Percentiles rank a stretch among this genome's conserved stretches.
Evolutionary conservation across 2,797 vertebrate genomes (phyloP).

Genomic region (Babyrousa celebensis): DNA sequence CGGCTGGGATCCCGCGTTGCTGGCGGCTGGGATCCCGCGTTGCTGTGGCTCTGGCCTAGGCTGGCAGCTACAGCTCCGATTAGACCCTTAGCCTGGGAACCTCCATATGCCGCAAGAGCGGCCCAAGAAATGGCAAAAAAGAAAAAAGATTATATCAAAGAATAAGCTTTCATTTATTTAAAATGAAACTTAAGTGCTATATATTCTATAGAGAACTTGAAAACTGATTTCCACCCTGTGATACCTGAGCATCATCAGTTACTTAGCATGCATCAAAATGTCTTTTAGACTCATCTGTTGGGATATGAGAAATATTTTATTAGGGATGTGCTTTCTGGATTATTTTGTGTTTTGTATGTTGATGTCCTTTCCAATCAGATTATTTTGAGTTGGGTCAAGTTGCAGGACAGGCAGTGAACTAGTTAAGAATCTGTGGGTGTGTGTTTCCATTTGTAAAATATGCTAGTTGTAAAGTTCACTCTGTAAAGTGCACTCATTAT

Average conservation of each 20-base stretch:
- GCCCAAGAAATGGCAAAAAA: not conserved
- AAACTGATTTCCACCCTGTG: constrained; percentile 27
- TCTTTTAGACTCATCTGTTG: constrained; percentile 53
- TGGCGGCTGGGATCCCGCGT: too few species aligned
- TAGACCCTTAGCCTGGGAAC: too few species aligned
- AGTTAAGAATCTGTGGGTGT: constrained; percentile 2
- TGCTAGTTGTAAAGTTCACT: not conserved
- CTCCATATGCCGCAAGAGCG: too few species aligned
- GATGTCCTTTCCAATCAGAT: constrained; percentile 27
- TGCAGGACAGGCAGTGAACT: not conserved
- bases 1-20: too few species aligned
- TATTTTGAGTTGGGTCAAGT: constrained; percentile 64
- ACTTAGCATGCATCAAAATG: not conserved
- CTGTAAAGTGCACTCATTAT: constrained; percentile 32
- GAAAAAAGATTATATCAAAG: not conserved
- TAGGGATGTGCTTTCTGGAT: constrained; percentile 9
- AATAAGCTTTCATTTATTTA: constrained; percentile 41
- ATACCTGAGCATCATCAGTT: not conserved
- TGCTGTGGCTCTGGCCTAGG: too few species aligned
- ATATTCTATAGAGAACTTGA: constrained; percentile 50
- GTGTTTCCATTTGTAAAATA: constrained; percentile 42
- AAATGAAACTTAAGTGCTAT: constrained; percentile 31
- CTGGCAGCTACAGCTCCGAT: too few species aligned
- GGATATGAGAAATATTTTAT: constrained; percentile 39
- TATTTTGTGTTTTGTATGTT: constrained; percentile 44